Base-by-base conservation (phyloP, 1,140 invertebrate genomes). In the Neomicropteryx cornuta region DNA sequence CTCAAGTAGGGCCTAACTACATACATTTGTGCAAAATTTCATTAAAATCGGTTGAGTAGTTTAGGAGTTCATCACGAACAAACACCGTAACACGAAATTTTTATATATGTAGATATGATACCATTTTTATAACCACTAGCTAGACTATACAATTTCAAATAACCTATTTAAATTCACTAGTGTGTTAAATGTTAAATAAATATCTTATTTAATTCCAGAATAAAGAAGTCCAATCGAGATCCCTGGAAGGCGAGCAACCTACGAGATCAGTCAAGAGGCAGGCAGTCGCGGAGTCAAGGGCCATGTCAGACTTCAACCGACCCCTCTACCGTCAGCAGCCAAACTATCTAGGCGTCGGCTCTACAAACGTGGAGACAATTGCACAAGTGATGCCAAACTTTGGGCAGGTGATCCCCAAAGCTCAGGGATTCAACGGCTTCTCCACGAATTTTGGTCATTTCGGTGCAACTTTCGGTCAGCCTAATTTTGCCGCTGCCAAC, bases 281-380 rank as follows among this genome's bases (percentile, higher is more conserved):
- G 58, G 59, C 58, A 5, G 52, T 62, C 19, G 65, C 66, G 5
- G 58, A 65, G 47, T 60, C 62, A 0, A 61, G 71, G 44, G 69
- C 73, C 38, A 47, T 74, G 5, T 60, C 61, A 28, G 57, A 71
- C 34, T 58, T 70, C 33, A 37, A 50, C 3, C 56, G 54, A 50
- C 55, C 59, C 3, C 52, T 49, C 18, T 57, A 55, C 18, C 66
- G 62, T 35, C 49, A 47, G 17, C 54, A 58, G 35, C 62, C 66
- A n/a, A 24, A 48, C 11, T 60, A 62, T 32, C 51, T 59, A 2
- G 43, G 47, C 4, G 56, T 56, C 43, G 47, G 47, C 8, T 59
- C 55, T 35, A 57, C 52, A 36, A 58, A 59, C 19, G 36, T 51
- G 0, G 56, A 52, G 28, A 40, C 50, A 2, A 62, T 60, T 30